Evolutionary conservation across 2,113 vertebrate species (phyloP).

Genomic region (Lichenostomus cassidix): DNA sequence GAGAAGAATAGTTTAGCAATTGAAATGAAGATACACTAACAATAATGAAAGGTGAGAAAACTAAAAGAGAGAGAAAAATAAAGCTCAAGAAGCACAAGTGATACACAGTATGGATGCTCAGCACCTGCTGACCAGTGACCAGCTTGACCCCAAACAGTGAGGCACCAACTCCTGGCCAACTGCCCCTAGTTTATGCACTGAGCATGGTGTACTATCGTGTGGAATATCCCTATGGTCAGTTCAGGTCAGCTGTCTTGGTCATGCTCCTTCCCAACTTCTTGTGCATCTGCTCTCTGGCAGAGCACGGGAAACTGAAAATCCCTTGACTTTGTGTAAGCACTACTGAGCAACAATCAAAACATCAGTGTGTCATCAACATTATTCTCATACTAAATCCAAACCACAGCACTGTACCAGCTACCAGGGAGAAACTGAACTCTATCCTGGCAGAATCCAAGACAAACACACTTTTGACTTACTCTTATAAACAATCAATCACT

Average conservation of each 20-base stretch:
- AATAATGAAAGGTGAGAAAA: not conserved
- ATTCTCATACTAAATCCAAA: not conserved
- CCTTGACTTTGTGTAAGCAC: not conserved
- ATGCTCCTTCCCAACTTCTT: not conserved
- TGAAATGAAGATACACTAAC: not conserved
- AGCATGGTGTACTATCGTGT: not conserved
- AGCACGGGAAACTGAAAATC: not conserved
- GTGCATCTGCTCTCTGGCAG: not conserved
- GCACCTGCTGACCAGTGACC: not conserved
- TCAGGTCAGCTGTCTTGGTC: not conserved
- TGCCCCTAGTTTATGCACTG: not conserved
- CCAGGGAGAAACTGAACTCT: not conserved
- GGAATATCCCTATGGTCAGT: not conserved
- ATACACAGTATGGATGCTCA: not conserved
- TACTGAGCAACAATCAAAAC: not conserved
- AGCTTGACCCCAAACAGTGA: not conserved
- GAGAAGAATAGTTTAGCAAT: not conserved
- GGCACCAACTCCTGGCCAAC: not conserved
- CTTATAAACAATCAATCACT: not conserved
- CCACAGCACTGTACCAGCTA: not conserved
- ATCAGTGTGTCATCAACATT: not conserved
- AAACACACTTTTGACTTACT: not conserved
- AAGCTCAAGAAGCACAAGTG: not conserved
- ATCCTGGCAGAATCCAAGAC: not conserved
- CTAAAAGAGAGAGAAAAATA: not conserved